Base-by-base conservation (phyloP, 2,888 invertebrate genomes). In the Mythimna loreyi region DNA sequence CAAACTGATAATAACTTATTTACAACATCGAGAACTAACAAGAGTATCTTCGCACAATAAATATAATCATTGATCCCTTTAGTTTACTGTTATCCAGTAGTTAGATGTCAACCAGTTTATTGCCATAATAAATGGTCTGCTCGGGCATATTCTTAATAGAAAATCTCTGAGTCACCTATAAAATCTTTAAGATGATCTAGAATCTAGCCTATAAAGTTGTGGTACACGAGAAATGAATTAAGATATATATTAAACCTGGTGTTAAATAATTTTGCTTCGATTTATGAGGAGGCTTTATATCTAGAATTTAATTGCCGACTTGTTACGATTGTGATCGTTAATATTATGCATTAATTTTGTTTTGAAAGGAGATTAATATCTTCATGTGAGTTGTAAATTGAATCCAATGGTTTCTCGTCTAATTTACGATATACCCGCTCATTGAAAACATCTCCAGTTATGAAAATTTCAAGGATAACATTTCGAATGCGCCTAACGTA, bases 201-300 rank as follows among this genome's bases (percentile, higher is more conserved):
- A 72, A 57, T 56, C 49, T 53, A 40, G 25, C 28, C 66, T 43
- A 67, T 76, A 73, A 80, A 80, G 36, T 57, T 52, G 45, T 43
- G 45, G 16, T 73, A 76, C 77, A 83, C 45, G 68, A 71, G 72
- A 80, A 73, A 83, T 80, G 53, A 71, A 81, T 76, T 83, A 68
- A 80, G 67, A 59, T 78, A 66, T 72, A 66, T 64, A 67, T 69
- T 68, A 60, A 66, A 50, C 28, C 30, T 67, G 53, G 73, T 67
- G 66, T 76, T 75, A 36, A 75, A 67, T 81, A 72, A 69, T 70
- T 80, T 70, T 53, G 49, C 77, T 49, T 49, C 62, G 36, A 75
- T 80, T 66, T 66, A 78, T 78, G 19, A 30, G 30, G 8, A 60
- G 23, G 43, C 1, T 49, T 50, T 49, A n/a, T 30, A 61, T 67